These are phyloP conservation scores for Crocodylus rhombifer DNA, from an alignment of 2,797 vertebrate species.

Conservation along the genomic window DNA sequence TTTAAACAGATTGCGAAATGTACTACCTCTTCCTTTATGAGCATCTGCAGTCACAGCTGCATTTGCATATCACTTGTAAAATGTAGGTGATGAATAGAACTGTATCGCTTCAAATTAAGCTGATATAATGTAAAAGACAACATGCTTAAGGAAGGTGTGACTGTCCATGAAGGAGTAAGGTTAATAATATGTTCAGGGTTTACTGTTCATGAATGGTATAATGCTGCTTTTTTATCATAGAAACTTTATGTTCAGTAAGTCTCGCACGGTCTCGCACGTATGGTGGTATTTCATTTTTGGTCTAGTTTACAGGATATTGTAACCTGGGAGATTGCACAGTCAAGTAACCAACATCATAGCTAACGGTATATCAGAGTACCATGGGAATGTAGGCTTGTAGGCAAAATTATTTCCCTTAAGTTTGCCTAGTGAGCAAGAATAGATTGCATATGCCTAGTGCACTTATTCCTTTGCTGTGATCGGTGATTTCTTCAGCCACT, in stretches of 20 bases:
- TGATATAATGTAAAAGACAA: background rate
- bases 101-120: background rate
- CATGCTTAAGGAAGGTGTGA: background rate
- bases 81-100: background rate
- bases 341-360: too few species aligned
- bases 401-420: background rate
- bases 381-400: background rate
- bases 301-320: rapidly evolving
- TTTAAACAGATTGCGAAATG: too few species aligned
- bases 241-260: background rate
- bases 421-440: background rate
- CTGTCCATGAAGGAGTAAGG: background rate
- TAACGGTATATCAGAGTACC: rapidly evolving
- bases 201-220: rapidly evolving
- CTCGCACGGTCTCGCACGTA: rapidly evolving
- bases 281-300: rapidly evolving
- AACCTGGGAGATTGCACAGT: too few species aligned
- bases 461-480: background rate
- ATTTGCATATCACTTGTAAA: too few species aligned
- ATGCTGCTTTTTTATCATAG: rapidly evolving
- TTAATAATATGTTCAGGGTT: background rate
- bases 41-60: too few species aligned
- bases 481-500: rapidly evolving
- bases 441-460: background rate
- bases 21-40: too few species aligned